These are phyloP conservation scores for Brachylomia viminalis DNA, from an alignment of 2,888 invertebrate species.

Conservation along the genomic window DNA sequence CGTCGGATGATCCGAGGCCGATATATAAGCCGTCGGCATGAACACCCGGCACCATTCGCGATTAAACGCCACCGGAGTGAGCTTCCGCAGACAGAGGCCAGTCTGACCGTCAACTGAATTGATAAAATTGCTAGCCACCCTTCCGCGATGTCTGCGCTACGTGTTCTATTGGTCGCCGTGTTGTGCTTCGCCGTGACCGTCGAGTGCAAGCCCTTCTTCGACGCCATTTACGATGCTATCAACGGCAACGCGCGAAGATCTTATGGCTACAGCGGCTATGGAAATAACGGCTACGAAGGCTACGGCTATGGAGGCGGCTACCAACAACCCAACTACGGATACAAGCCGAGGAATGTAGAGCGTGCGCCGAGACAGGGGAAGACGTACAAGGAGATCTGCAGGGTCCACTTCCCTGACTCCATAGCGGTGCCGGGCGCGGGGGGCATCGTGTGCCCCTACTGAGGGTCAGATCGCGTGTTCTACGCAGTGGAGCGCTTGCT, in stretches of 20 bases:
- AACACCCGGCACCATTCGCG: conserved; percentile 88
- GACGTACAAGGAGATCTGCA: conserved; percentile 93
- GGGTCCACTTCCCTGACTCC: conserved; percentile 92
- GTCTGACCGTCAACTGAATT: conserved; percentile 86
- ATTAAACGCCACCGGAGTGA: conserved; percentile 84
- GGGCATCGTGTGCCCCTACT: conserved; percentile 92
- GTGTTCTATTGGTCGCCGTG: conserved; percentile 72
- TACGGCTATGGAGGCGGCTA: conserved; percentile 71
- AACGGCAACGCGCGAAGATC: conserved; percentile 84
- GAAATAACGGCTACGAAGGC: conserved; percentile 75
- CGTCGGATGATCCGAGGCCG: conserved; percentile 89
- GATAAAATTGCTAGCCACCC: conserved; percentile 83
- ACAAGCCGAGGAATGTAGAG: conserved; percentile 70
- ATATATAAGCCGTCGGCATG: conserved; percentile 86
- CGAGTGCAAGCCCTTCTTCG: conserved; percentile 85
- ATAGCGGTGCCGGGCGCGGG: conserved; percentile 87
- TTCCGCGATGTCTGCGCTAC: conserved; percentile 85
- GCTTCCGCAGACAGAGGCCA: conserved; percentile 86
- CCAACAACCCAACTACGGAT: conserved; percentile 60
- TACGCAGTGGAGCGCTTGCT: conserved; percentile 89
- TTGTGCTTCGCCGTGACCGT: conserved; percentile 69
- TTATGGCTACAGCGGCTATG: conserved; percentile 81
- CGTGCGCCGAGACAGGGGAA: conserved; percentile 83
- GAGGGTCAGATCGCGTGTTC: conserved; percentile 90
- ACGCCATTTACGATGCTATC: conserved; percentile 86